A percentile compares a stretch with the other conserved stretches of the same genome.
phyloP scores from a whole-genome alignment of 2,888 invertebrate species.

The Scaptomyza caliginosa region DNA sequence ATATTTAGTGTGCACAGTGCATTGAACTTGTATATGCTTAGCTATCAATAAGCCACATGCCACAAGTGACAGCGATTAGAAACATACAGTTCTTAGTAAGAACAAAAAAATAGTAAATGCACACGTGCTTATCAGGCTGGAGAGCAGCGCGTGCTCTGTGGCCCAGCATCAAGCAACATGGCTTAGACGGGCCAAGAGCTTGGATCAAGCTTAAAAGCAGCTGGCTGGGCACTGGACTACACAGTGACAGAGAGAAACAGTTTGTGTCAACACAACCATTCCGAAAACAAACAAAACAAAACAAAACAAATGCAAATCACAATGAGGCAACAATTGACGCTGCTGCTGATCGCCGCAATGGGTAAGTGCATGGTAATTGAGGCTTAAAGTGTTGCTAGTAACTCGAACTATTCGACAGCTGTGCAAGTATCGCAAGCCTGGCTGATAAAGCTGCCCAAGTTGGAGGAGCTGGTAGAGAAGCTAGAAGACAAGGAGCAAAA shows the following conservation, averaged over 20 bases:
- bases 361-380: conserved; percentile 44
- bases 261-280: conserved; percentile 13
- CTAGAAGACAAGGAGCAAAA: conserved; percentile 44
- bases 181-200: not conserved
- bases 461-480: conserved; percentile 43
- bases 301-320: conserved; percentile 19
- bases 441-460: conserved; percentile 51
- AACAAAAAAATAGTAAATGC: conserved; percentile 21
- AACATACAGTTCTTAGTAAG: not conserved
- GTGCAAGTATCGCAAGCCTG: conserved; percentile 48
- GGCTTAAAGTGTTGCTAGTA: not conserved
- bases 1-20: conserved; percentile 7
- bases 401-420: too few relatives aligned
- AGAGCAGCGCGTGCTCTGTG: conserved; percentile 38
- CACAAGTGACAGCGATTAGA: conserved; percentile 16
- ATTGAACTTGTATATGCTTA: conserved; percentile 18
- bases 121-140: conserved; percentile 50
- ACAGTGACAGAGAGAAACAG: conserved; percentile 20
- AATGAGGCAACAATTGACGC: conserved; percentile 51
- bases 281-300: too few relatives aligned
- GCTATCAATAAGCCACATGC: conserved; percentile 27
- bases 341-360: conserved; percentile 54
- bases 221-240: conserved; percentile 23
- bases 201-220: conserved; percentile 50
- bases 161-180: not conserved